Percentiles rank a stretch among this genome's conserved stretches.
Evolutionary conservation across 2,113 vertebrate species (phyloP).

Genomic region (Eublepharis macularius): DNA sequence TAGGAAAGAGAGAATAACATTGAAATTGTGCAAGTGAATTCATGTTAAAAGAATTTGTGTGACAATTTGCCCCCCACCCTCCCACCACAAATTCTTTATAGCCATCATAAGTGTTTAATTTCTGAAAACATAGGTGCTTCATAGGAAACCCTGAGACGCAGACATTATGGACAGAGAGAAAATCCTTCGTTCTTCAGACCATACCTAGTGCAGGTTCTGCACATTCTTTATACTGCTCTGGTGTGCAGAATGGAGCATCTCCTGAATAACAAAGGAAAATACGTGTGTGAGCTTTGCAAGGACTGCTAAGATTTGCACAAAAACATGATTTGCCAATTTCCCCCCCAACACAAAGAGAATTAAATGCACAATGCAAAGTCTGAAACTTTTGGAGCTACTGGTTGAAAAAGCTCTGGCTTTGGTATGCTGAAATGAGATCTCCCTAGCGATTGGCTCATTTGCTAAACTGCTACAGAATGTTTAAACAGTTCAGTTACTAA

Average conservation of each 20-base stretch:
- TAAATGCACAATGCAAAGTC: background rate
- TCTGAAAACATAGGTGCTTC: background rate
- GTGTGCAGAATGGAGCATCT: conserved; percentile 95
- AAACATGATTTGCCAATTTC: background rate
- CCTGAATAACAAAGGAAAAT: conserved; percentile 74
- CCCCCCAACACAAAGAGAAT: background rate
- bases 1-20: background rate
- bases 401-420: background rate
- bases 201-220: conserved; percentile 96
- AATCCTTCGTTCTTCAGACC: conserved; percentile 41
- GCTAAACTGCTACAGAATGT: too few relatives aligned
- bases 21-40: background rate
- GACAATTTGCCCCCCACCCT: background rate
- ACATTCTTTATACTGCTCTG: conserved; percentile 98
- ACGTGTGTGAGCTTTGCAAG: background rate
- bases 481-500: background rate
- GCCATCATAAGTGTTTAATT: background rate
- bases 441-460: background rate
- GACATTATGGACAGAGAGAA: background rate
- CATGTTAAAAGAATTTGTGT: background rate
- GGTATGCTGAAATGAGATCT: background rate
- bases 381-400: background rate
- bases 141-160: rapidly evolving
- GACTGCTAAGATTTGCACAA: background rate
- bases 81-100: background rate